A percentile compares a stretch with the other conserved stretches of the same genome.
phyloP scores from a whole-genome alignment of 35 echinoderm and acorn worm genomes.

The Heliocidaris erythrogramma region DNA sequence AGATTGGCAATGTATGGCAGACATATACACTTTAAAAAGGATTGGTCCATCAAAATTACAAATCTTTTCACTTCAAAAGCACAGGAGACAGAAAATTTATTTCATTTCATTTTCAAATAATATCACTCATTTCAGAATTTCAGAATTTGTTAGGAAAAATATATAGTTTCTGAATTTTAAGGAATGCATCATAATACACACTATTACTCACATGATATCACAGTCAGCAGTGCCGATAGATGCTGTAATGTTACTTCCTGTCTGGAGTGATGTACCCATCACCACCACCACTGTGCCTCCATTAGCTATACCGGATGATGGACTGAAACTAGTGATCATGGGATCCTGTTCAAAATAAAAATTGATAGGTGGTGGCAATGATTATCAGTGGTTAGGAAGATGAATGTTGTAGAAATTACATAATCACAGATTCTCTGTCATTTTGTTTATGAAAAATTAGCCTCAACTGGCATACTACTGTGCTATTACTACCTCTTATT shows the following conservation, averaged over 20 bases:
- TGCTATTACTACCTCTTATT: too few relatives aligned
- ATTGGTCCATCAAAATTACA: too few relatives aligned
- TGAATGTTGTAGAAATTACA: not conserved
- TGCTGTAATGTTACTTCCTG: slow-evolving; percentile 30
- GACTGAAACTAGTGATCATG: not conserved
- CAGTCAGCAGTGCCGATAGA: not conserved
- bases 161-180: not conserved
- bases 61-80: too few relatives aligned
- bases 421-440: not conserved
- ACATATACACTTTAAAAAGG: too few relatives aligned
- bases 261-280: not conserved
- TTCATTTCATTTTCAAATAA: not conserved
- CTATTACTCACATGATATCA: not conserved
- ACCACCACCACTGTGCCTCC: not conserved
- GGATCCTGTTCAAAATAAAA: slow-evolving; percentile 26
- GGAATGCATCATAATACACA: not conserved
- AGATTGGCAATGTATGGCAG: too few relatives aligned
- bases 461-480: too few relatives aligned
- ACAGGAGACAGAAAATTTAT: too few relatives aligned
- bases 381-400: not conserved
- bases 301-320: not conserved
- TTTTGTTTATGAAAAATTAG: not conserved
- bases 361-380: not conserved
- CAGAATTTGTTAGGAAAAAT: not conserved
- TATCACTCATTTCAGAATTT: not conserved